Base-by-base conservation (phyloP, 2,113 vertebrate species). In the Melanerpes aurifrons region DNA sequence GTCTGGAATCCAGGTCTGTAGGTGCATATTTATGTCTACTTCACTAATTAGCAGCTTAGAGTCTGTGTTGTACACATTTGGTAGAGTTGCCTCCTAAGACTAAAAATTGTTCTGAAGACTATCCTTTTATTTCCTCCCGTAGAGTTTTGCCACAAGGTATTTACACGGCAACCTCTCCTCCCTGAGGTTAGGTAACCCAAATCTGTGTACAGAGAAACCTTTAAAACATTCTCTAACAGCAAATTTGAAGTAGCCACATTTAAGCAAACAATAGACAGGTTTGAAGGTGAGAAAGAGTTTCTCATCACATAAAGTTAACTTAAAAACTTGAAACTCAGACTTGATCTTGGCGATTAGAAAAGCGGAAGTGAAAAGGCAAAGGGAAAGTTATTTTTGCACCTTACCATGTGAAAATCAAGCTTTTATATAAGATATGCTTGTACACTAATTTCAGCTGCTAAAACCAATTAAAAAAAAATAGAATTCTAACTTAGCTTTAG, bases 261-360 rank as follows among this genome's bases (percentile, higher is more conserved):
- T 77, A 81, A 88, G 75, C 28, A 95, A 91, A 61, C 54, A 66
- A 66, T 5, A 90, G 69, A n/a, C 7, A 79, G 14, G 26, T 63
- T n/a, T 67, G 68, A 86, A 63, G 76, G 61, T 47, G 24, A 85
- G 63, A 45, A 95, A 96, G 82, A 67, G 59, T 12, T 7, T 37
- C 53, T 53, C 26, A 1, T 37, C 72, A 59, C 16, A 63, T 7
- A 67, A 89, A 95, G 57, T 64, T 57, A 80, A 31, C 37, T 71
- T 82, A 58, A 91, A 91, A 91, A 82, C 56, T 79, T 77, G 47
- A 85, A 94, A 90, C 47, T 37, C 70, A 59, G 43, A 90, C 31
- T 7, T 81, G 15, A 71, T 71, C 37, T 88, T 67, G 48, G 72
- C 91, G 69, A 90, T 61, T 56, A 61, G 28, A 62, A 87, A 93